Conservation (phyloP, 2,113 vertebrate species). For the Dipodomys stephensi region DNA sequence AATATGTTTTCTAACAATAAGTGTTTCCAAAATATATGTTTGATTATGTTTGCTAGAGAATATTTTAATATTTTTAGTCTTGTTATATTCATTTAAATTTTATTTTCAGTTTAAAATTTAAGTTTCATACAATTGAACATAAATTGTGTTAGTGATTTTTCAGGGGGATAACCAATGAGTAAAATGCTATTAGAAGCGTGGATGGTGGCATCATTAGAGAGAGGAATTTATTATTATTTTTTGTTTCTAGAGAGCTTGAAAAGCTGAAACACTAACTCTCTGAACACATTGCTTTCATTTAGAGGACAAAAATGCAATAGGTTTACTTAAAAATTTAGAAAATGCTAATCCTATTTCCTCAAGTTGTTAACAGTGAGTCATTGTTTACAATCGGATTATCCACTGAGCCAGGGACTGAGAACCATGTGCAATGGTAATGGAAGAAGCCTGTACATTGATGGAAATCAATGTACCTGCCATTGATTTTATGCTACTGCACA, state of each 20-base stretch:
- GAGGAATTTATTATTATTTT: slow-evolving; percentile 58
- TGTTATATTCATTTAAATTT: not conserved
- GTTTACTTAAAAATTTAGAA: slow-evolving; percentile 81
- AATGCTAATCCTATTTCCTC: slow-evolving; percentile 82
- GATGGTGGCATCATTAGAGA: not conserved
- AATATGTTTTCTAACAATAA: too few species aligned
- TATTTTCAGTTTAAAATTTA: not conserved
- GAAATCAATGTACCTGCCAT: slow-evolving; percentile 30
- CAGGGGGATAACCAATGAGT: not conserved
- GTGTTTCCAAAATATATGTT: not conserved
- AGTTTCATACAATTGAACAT: slow-evolving; percentile 12
- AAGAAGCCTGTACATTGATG: slow-evolving; percentile 65
- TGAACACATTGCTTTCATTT: slow-evolving; percentile 73
- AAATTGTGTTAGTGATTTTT: not conserved
- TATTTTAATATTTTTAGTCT: not conserved
- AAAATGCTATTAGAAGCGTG: not conserved
- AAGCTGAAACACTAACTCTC: slow-evolving; percentile 61
- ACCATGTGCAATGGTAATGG: slow-evolving; percentile 54
- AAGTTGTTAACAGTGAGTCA: slow-evolving; percentile 78
- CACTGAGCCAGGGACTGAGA: slow-evolving; percentile 17
- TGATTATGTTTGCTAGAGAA: not conserved
- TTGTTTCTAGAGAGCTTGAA: slow-evolving; percentile 63
- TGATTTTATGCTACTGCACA: slow-evolving; percentile 68
- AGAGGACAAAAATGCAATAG: slow-evolving; percentile 77
- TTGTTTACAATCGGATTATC: slow-evolving; percentile 81